Conservation (phyloP, 2,113 vertebrate genomes). For the Rutilus rutilus region DNA sequence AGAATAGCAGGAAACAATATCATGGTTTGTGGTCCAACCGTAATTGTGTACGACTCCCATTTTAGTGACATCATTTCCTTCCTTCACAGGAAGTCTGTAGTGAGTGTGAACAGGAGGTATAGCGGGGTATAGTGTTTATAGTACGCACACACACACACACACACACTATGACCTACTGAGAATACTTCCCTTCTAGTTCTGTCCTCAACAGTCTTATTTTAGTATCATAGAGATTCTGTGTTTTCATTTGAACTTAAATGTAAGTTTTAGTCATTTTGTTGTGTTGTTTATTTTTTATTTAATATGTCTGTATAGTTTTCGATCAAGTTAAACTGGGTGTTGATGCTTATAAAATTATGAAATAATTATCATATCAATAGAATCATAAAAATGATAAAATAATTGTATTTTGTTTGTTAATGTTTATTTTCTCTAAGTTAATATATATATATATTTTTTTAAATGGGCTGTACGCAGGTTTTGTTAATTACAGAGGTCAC, state of each 20-base stretch:
- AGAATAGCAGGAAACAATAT: constrained; percentile 64
- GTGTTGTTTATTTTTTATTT: not conserved
- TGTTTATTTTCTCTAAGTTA: too few relatives aligned
- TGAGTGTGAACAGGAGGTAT: constrained; percentile 37
- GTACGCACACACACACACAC: not conserved
- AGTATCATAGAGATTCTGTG: not conserved
- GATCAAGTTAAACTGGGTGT: too few relatives aligned
- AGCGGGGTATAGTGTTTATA: not conserved
- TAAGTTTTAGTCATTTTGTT: not conserved
- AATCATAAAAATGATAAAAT: too few relatives aligned
- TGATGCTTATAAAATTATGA: too few relatives aligned
- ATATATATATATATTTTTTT: too few relatives aligned
- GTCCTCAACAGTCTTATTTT: not conserved
- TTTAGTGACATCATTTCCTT: constrained; percentile 61
- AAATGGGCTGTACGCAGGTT: too few relatives aligned
- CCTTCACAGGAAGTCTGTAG: constrained; percentile 53
- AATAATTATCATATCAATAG: too few relatives aligned
- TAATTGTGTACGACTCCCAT: constrained; percentile 53
- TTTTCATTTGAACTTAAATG: not conserved
- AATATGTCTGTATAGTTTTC: not conserved
- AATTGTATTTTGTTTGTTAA: too few relatives aligned
- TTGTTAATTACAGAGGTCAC: too few relatives aligned
- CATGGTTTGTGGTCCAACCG: constrained; percentile 63
- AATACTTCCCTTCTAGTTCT: constrained; percentile 20
- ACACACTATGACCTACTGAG: not conserved